Conservation (phyloP, 2,797 vertebrate species). For the Ispidina picta region DNA sequence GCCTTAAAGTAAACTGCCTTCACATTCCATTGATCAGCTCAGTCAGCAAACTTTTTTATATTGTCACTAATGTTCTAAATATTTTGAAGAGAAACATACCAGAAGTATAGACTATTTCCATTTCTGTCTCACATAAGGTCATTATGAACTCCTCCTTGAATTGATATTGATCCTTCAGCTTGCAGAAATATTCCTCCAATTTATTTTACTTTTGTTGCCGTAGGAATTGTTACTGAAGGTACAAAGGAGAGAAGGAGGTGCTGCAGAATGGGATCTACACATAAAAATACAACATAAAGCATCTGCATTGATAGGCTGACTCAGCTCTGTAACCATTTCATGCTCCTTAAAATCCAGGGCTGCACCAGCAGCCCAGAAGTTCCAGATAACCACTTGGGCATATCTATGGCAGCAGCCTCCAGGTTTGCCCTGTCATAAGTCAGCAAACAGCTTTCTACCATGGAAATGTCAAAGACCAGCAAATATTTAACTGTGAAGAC, state of each 20-base stretch:
- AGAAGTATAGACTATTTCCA: slow-evolving; percentile 72
- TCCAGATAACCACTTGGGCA: not conserved
- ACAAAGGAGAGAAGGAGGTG: slow-evolving; percentile 54
- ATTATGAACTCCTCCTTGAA: slow-evolving; percentile 72
- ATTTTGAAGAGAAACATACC: slow-evolving; percentile 77
- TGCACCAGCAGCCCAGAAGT: not conserved
- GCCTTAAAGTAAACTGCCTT: slow-evolving; percentile 82
- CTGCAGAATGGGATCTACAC: slow-evolving; percentile 50
- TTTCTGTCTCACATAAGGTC: slow-evolving; percentile 68
- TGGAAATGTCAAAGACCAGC: slow-evolving; percentile 3
- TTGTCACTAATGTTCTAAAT: slow-evolving; percentile 78
- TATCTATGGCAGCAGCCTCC: not conserved
- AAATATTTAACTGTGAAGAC: slow-evolving; percentile 28
- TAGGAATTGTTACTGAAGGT: slow-evolving; percentile 62
- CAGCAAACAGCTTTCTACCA: slow-evolving; percentile 12
- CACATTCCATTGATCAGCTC: slow-evolving; percentile 83
- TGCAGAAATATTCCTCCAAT: slow-evolving; percentile 64
- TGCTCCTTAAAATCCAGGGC: slow-evolving; percentile 26
- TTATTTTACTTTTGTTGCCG: slow-evolving; percentile 63
- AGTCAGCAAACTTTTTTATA: slow-evolving; percentile 80
- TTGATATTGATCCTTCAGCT: slow-evolving; percentile 72
- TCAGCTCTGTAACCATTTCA: slow-evolving; percentile 61
- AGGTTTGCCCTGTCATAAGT: not conserved
- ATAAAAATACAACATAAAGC: slow-evolving; percentile 2
- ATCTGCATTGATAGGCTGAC: slow-evolving; percentile 34